Evolutionary conservation across 2,113 vertebrate species (phyloP).

Genomic region (Nycticebus coucang): DNA sequence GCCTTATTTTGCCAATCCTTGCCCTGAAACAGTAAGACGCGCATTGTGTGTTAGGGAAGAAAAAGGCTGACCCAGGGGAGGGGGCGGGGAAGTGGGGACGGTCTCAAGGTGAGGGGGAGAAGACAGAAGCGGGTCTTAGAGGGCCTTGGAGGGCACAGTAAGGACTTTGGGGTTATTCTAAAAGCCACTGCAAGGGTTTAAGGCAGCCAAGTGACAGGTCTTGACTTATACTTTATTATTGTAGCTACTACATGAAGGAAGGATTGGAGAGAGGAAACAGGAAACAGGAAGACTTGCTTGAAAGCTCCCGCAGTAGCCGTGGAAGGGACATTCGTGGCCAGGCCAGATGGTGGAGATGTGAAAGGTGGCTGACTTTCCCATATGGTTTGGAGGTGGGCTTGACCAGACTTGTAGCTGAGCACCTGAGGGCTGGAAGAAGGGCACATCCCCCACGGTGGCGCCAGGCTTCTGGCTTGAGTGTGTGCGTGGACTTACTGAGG

Average conservation of each 20-base stretch:
- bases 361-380: background rate
- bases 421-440: too few species aligned
- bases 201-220: background rate
- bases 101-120: background rate
- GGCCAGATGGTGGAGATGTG: accelerated
- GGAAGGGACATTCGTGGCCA: background rate
- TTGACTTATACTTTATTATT: background rate
- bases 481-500: background rate
- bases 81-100: background rate
- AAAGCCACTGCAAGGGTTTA: background rate
- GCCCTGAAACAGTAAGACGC: background rate
- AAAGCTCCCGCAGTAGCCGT: background rate
- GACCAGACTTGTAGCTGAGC: background rate
- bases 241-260: background rate
- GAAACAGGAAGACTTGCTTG: background rate
- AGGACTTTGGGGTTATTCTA: background rate
- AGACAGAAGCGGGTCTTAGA: background rate
- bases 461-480: background rate
- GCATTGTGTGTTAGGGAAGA: background rate
- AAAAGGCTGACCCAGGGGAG: too few species aligned
- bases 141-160: background rate
- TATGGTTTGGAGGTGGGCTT: background rate
- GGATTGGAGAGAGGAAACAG: background rate
- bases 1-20: background rate
- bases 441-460: background rate